Evolutionary conservation across 2,797 vertebrate genomes (phyloP), one percentile per base, ranked within the genome.

Genomic region (Helarctos malayanus): DNA sequence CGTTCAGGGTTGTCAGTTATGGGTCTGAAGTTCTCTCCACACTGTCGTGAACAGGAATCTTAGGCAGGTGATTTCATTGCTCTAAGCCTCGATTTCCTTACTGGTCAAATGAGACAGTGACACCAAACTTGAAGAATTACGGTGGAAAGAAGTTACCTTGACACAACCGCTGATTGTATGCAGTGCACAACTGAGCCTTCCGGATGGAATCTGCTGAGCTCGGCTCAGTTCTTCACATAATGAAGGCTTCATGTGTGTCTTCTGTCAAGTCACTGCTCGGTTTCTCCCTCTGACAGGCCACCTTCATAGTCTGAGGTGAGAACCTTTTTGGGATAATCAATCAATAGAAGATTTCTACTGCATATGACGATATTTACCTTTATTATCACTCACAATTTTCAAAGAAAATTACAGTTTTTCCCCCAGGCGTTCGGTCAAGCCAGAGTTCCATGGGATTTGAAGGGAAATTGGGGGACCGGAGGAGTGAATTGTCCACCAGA

Each of bases 361-460:
- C 1, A 35, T 35, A 27, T 23, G 23, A 95, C 49, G 89, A 35
- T 63, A 52, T 69, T 86, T 96, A 14, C 2, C 86, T 76, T 79
- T 73, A 65, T 56, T 83, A 25, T 23, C 47, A 89, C 71, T 93
- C 85, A 54, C 35, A 88, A 49, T 57, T 89, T 94, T 94, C 38
- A 49, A 84, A 75, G 18, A 73, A 56, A 95, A 71, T 63, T 93
- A 49, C 8, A 86, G 18, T 10, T 87, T 92, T 93, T 83, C 14
- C 52, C 38, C 52, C 1, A 84, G 25, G 14, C 68, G n/a, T 93
- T 81, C 56, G 11, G 8, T 52, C 80, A 89, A 19, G 12, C 8
- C 29, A 47, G 11, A 25, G 32, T 65, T 90, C 71, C 56, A 65
- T 21, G 9, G 11, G 18, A 82, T 79, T 90, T 96, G 56, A 38